These are phyloP conservation scores for Platynereis dumerilii DNA, from an alignment of 2,888 invertebrate species.

Conservation along the genomic window DNA sequence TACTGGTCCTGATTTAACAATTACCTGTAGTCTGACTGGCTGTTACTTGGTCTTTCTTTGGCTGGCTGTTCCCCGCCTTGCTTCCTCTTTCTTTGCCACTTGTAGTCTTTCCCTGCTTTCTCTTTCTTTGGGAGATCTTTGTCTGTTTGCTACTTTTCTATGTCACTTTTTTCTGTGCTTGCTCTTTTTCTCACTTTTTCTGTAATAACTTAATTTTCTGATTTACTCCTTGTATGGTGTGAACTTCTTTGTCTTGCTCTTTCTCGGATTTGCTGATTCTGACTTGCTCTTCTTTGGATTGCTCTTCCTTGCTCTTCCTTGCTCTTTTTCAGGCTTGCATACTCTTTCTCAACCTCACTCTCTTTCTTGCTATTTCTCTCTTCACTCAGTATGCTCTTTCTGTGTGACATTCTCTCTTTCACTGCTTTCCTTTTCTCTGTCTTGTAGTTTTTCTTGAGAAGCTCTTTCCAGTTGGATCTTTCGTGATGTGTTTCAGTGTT, in stretches of 20 bases:
- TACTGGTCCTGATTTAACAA: too few relatives aligned
- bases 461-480: not conserved
- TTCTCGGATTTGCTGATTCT: not conserved
- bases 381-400: not conserved
- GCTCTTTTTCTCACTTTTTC: not conserved
- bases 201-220: not conserved
- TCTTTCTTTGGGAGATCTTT: not conserved
- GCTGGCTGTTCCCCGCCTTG: not conserved
- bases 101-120: not conserved
- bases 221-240: not conserved
- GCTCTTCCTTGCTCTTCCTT: not conserved
- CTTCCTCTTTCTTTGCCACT: slow-evolving; percentile 5
- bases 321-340: not conserved
- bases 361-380: not conserved
- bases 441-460: not conserved
- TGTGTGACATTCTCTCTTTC: not conserved
- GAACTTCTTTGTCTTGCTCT: not conserved
- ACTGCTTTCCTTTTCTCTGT: not conserved
- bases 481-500: not conserved
- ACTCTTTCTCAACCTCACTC: slow-evolving; percentile 4
- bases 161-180: not conserved
- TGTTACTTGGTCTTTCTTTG: not conserved
- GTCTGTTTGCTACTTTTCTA: not conserved
- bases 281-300: not conserved
- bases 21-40: too few relatives aligned